Conservation (phyloP, 2,797 vertebrate genomes). For the Phataginus tetradactyla region DNA sequence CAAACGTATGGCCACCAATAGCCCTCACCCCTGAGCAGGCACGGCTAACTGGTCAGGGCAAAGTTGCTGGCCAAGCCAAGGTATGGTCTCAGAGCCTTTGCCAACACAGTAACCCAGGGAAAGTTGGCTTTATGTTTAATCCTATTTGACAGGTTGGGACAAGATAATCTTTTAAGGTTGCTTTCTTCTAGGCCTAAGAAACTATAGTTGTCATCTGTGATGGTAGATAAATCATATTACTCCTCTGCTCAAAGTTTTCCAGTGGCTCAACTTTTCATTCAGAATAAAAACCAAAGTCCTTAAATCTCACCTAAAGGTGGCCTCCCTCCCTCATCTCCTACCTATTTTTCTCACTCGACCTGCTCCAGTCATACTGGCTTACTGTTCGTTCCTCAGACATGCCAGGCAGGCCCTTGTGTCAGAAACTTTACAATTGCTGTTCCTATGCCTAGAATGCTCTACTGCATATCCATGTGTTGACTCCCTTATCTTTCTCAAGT, state of each 20-base stretch:
- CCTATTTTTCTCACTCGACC: background rate
- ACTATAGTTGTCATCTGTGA: background rate
- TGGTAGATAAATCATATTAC: background rate
- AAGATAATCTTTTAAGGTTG: background rate
- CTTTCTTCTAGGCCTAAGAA: background rate
- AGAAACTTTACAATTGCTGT: background rate
- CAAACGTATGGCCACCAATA: background rate
- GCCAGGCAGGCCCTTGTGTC: background rate
- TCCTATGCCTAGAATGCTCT: background rate
- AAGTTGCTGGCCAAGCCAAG: background rate
- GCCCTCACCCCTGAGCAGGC: background rate
- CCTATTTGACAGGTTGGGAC: background rate
- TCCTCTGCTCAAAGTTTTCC: background rate
- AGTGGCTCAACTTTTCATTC: background rate
- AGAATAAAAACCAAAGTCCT: background rate
- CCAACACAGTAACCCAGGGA: background rate
- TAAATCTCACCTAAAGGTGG: background rate
- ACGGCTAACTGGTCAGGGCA: background rate
- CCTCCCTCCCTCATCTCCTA: too few species aligned
- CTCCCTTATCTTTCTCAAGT: too few species aligned
- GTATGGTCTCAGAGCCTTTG: background rate
- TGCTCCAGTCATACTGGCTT: background rate
- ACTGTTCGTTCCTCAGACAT: background rate
- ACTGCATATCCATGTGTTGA: background rate
- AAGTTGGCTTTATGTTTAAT: background rate